Percentiles rank a stretch among this genome's conserved stretches.
These are phyloP conservation scores for Anguilla rostrata DNA, from an alignment of 2,113 vertebrate genomes.

Conservation along the genomic window DNA sequence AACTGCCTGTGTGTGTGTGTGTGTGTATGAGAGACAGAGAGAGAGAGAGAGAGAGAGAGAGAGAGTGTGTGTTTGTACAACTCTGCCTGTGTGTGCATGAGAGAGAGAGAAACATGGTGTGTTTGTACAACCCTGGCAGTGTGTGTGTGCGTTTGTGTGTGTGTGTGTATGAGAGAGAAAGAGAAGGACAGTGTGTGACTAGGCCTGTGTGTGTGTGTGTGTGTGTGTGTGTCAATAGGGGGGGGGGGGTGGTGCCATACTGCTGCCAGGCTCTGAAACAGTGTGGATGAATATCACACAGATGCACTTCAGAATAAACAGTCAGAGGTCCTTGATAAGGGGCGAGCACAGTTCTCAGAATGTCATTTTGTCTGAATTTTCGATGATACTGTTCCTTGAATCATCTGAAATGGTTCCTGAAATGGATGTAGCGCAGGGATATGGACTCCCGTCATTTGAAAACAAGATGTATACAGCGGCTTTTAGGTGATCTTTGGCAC, in stretches of 20 bases:
- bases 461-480: neutral
- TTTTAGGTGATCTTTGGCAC: neutral
- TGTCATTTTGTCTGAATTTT: neutral
- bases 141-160: neutral
- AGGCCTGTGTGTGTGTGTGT: constrained; percentile 4
- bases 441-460: neutral
- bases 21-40: constrained; percentile 33
- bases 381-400: constrained; percentile 9
- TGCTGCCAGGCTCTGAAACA: neutral
- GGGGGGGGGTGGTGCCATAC: neutral
- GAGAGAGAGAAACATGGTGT: constrained; percentile 18
- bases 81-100: neutral
- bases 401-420: neutral
- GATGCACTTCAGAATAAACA: neutral
- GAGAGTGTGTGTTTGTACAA: constrained; percentile 3
- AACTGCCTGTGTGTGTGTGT: neutral
- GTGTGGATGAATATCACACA: neutral
- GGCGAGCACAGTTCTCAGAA: neutral
- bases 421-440: neutral
- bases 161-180: neutral
- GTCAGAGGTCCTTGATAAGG: neutral
- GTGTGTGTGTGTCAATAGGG: neutral
- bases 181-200: constrained; percentile 5
- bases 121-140: neutral
- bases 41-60: constrained; percentile 34